Evolutionary conservation across 2,797 vertebrate genomes (phyloP).

Genomic region (Numenius phaeopus): DNA sequence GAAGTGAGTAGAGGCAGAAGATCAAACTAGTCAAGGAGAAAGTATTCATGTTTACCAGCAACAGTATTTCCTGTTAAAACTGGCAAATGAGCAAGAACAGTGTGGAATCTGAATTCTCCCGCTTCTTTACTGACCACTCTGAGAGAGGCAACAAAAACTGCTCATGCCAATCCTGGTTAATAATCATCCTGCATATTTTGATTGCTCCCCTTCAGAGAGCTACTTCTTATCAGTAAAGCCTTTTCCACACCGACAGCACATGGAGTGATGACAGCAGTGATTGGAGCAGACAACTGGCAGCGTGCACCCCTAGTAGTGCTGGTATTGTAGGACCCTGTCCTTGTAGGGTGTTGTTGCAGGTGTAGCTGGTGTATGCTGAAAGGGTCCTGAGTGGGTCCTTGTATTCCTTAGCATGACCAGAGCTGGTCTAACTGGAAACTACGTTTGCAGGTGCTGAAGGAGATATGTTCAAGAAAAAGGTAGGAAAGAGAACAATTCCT

Average conservation of each 20-base stretch:
- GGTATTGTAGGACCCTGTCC: neutral
- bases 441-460: neutral
- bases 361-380: neutral
- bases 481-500: neutral
- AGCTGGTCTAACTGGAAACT: neutral
- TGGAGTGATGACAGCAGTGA: neutral
- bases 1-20: neutral
- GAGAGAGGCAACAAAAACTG: neutral
- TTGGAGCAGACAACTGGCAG: neutral
- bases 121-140: neutral
- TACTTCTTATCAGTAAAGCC: neutral
- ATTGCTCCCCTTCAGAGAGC: neutral
- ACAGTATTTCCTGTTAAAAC: neutral
- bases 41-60: neutral
- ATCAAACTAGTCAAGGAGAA: neutral
- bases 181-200: neutral
- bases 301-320: neutral
- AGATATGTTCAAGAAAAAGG: neutral
- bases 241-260: neutral
- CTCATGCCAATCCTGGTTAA: neutral
- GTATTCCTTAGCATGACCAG: neutral
- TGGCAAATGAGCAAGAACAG: neutral
- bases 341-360: neutral
- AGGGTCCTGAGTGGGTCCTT: neutral
- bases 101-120: neutral